Base-by-base conservation (phyloP, 2,888 invertebrate species). In the Pristionchus arcanus region DNA sequence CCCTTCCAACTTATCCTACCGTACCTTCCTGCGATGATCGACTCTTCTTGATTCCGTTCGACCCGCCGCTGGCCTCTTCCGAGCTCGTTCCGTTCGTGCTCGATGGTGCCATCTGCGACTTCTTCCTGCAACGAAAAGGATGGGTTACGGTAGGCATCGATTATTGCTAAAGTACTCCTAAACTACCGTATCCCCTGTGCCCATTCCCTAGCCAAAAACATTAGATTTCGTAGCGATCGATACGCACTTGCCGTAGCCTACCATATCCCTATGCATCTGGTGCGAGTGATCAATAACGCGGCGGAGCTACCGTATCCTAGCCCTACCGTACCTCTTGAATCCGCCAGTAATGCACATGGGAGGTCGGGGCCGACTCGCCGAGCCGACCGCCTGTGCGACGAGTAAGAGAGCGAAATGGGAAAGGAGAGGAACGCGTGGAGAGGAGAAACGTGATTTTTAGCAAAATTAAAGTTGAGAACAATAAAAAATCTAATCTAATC, bases 21-120 rank as follows among this genome's bases (percentile, higher is more conserved):
- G 74, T 77, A 77, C 55, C 55, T 25, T 16, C 55, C 4, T 28
- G 28, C 55, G 81, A 31, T 15, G 81, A 21, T 16, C n/a, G 55
- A 55, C 34, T 63, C 34, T n/a, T 55, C 53, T 85, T 85, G 31
- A 63, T 16, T 63, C 85, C 85, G 21, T 85, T 85, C 34, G 16
- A 25, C 83, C 59, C 59, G 28, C 34, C 34, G 37, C 49, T 28
- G 37, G 53, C 86, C 59, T 74, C 77, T 15, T 86, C 84, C 66
- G 77, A 34, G 28, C 34, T 37, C 11, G 37, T 37, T n/a, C 85
- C 59, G 25, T 85, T 85, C 59, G 1, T 15, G 25, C 25, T 63
- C 63, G 85, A 63, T 3, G 3, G 16, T 16, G 25, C 11, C 34
- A 59, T 63, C 25, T 49, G 81, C 34, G 81, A n/a, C 49, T 81